Conservation (phyloP, 2,797 vertebrate genomes). For the Pangasius macronema region DNA sequence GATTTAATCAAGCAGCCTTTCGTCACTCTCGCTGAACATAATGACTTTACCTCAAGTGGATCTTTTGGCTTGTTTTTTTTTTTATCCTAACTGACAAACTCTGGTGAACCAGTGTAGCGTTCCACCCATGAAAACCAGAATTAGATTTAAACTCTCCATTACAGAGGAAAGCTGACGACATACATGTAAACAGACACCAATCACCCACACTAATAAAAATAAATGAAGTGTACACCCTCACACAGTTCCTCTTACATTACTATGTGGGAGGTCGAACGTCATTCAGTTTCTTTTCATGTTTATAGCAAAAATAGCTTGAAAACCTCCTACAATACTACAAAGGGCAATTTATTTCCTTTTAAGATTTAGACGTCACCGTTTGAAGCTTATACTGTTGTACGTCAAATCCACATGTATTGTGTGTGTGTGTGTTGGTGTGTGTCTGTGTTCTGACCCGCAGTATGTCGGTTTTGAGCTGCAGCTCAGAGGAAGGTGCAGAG, state of each 20-base stretch:
- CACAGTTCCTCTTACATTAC: background rate
- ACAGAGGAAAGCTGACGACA: no score
- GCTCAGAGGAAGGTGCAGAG: constrained; percentile 87
- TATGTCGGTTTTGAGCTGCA: constrained; percentile 96
- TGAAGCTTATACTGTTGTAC: background rate
- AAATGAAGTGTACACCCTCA: no score
- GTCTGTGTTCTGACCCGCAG: constrained; percentile 78
- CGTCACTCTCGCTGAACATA: background rate
- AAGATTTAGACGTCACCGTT: background rate
- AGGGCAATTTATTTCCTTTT: background rate
- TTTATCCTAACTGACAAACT: background rate
- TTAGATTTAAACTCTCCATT: background rate
- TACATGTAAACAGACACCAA: no score
- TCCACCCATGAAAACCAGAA: background rate
- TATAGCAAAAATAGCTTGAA: background rate
- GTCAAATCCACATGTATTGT: background rate
- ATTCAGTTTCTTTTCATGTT: constrained; percentile 5
- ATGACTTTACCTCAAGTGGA: background rate
- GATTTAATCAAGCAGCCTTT: background rate
- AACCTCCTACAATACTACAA: background rate
- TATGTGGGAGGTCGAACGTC: background rate
- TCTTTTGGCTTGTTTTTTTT: background rate
- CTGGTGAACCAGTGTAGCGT: background rate
- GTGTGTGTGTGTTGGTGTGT: constrained; percentile 16
- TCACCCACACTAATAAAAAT: no score